Percentiles rank a stretch among this genome's conserved stretches.
These are phyloP conservation scores for Leucopsar rothschildi DNA, from an alignment of 2,113 vertebrate species.

Conservation along the genomic window DNA sequence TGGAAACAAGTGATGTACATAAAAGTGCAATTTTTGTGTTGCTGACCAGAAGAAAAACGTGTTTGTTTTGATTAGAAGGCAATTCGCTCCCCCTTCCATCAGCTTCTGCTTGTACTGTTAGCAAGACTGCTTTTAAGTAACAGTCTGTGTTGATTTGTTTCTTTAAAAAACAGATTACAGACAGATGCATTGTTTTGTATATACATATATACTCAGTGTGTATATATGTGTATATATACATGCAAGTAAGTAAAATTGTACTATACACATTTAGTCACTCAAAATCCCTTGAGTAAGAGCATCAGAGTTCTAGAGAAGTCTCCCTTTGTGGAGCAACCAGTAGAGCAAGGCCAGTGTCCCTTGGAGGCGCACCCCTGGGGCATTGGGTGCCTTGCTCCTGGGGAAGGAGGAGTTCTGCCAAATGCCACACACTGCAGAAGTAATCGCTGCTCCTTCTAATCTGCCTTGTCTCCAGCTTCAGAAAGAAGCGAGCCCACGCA, in stretches of 20 bases:
- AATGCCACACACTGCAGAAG: background rate
- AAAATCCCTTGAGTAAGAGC: background rate
- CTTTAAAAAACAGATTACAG: background rate
- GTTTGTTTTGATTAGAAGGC: background rate
- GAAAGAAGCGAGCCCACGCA: conserved; percentile 74
- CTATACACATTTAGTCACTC: background rate
- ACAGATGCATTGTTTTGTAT: background rate
- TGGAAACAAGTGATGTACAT: background rate
- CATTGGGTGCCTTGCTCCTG: background rate
- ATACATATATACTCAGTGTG: background rate
- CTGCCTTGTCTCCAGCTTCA: conserved; percentile 75
- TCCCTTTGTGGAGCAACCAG: background rate
- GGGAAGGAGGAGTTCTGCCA: background rate
- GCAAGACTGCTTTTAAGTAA: background rate
- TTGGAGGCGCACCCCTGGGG: background rate
- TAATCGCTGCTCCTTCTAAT: background rate
- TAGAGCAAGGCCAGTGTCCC: background rate
- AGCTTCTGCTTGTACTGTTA: background rate
- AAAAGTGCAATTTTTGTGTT: background rate
- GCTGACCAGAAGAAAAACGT: background rate
- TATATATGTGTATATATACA: background rate
- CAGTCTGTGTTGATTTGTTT: background rate
- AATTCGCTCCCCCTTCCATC: background rate
- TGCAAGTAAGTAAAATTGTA: background rate
- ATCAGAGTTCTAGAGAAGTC: background rate